Base-by-base conservation (phyloP, 2,888 invertebrate species). In the Drosophila nr. fundita region DNA sequence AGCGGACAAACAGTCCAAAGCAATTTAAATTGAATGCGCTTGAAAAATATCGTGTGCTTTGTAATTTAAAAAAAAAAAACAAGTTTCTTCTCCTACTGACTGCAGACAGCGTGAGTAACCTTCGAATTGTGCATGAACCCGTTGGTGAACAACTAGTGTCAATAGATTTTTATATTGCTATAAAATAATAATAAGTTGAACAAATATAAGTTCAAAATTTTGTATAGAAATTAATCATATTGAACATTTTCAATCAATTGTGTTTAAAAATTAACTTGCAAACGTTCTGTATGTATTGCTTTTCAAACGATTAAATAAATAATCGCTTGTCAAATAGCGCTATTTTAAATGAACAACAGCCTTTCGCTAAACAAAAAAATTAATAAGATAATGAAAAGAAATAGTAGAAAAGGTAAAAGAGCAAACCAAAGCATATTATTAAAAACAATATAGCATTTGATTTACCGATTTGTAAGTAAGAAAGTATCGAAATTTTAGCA, bases 11-110 rank as follows among this genome's bases (percentile, higher is more conserved):
- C 30, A 38, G 40, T 21, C 58, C 27, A 58, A 45, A 50, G 30
- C 48, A 50, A 78, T 57, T 63, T 45, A 34, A 59, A 53, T 36
- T 27, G 24, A 68, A 59, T 54, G 53, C 32, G 58, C 50, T 61
- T 62, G 18, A 68, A 52, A 58, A 36, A 32, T 36, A 59, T 48
- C n/a, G 45, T 52, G 29, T 45, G 45, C 42, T 36, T 30, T 18
- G 50, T 55, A 49, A 60, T 52, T 29, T 24, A 24, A 24, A 24
- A 24, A 24, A 24, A 24, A 24, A 24, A 24, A 24, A 70, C 57
- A 45, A 38, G 60, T 52, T 52, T 70, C 29, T 7, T 61, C 52
- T 38, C 50, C 55, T 29, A 55, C 38, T 40, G 38, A 30, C 27
- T 29, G 29, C 15, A 50, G n/a, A 32, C 18, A 29, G 32, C 45